A percentile compares a stretch with the other conserved stretches of the same genome.
These are phyloP conservation scores for Steinernema khuongi DNA, from an alignment of 1,140 invertebrate species.

Conservation along the genomic window DNA sequence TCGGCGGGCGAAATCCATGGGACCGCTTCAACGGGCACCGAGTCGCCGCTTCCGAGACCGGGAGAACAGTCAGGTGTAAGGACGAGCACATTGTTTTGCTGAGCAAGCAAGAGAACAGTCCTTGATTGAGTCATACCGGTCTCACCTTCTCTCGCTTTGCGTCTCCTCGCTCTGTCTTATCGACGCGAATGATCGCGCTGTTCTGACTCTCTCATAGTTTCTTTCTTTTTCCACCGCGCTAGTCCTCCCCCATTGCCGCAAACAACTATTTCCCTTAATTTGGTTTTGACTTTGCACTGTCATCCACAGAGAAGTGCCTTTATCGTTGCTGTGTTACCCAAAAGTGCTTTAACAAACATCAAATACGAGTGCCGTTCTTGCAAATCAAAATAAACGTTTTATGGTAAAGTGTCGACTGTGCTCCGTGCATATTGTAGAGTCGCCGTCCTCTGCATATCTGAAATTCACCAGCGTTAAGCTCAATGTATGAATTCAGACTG, in stretches of 20 bases:
- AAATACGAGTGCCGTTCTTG: not conserved
- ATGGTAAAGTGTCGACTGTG: not conserved
- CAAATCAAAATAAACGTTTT: not conserved
- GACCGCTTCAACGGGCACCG: slow-evolving; percentile 33
- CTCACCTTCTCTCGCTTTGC: not conserved
- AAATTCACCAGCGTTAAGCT: not conserved
- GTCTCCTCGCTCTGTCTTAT: slow-evolving; percentile 23
- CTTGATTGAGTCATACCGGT: slow-evolving; percentile 23
- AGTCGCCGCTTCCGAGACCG: slow-evolving; percentile 33
- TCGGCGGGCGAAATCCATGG: slow-evolving; percentile 45
- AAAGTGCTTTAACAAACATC: not conserved
- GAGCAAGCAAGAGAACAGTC: slow-evolving; percentile 11
- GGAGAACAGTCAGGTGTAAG: slow-evolving; percentile 32
- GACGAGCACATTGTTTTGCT: slow-evolving; percentile 1
- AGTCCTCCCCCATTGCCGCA: not conserved
- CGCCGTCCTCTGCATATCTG: not conserved
- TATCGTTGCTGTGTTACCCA: not conserved
- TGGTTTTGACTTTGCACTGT: not conserved
- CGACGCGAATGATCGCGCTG: slow-evolving; percentile 20
- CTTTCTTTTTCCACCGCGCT: slow-evolving; percentile 18
- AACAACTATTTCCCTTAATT: not conserved
- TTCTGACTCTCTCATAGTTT: slow-evolving; percentile 1
- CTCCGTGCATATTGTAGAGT: slow-evolving; percentile 8
- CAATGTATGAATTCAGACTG: not conserved
- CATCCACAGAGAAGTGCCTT: not conserved